Percentiles rank a stretch among this genome's conserved stretches.
Conservation (phyloP, 1,140 invertebrate species). For the Ceratosolen solmsi region DNA sequence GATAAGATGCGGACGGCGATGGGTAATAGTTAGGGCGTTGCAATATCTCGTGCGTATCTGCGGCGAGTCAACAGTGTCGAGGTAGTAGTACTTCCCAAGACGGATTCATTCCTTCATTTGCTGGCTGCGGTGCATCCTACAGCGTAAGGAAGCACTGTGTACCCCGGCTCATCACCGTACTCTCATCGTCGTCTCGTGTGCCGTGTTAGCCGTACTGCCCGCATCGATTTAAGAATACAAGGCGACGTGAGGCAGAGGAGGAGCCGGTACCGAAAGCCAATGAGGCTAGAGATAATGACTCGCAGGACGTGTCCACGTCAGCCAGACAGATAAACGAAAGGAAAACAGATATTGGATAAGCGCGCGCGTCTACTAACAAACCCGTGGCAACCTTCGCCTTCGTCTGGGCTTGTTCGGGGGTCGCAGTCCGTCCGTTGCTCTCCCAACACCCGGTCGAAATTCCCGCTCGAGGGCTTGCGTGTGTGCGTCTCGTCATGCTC, state of each 20-base stretch:
- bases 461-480: neutral
- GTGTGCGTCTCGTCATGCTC: neutral
- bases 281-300: constrained; percentile 9
- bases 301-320: constrained; percentile 17
- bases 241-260: neutral
- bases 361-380: constrained; percentile 7
- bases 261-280: neutral
- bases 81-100: constrained; percentile 2
- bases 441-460: neutral
- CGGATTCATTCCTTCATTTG: constrained; percentile 8
- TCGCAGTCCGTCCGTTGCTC: neutral
- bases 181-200: neutral
- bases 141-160: neutral
- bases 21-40: neutral
- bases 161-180: neutral
- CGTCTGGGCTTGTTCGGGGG: neutral
- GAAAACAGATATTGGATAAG: constrained; percentile 7
- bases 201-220: neutral
- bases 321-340: constrained; percentile 20
- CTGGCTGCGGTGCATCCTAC: neutral
- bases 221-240: neutral
- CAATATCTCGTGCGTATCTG: constrained; percentile 9
- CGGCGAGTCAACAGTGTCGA: neutral
- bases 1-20: constrained; percentile 20
- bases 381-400: neutral